A percentile compares a stretch with the other conserved stretches of the same genome.
phyloP scores from a whole-genome alignment of 2,888 invertebrate species.

The Rotaria macrura region DNA sequence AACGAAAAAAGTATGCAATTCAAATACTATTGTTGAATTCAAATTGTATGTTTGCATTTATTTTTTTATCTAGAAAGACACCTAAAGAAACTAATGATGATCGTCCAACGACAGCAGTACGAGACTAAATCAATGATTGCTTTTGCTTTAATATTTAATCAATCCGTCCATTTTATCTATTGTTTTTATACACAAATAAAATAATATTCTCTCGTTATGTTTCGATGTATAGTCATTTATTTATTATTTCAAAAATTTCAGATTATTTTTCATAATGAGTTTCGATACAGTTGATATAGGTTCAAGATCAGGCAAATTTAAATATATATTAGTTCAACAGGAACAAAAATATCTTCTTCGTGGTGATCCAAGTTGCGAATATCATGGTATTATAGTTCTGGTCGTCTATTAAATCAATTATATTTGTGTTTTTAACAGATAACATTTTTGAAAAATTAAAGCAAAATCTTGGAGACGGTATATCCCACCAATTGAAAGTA shows the following conservation, averaged over 20 bases:
- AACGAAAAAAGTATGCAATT: background rate
- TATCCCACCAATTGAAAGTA: background rate
- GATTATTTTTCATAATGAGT: background rate
- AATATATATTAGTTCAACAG: background rate
- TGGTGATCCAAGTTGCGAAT: background rate
- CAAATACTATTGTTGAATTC: no score
- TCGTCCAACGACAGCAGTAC: background rate
- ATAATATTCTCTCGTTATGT: background rate
- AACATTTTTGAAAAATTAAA: background rate
- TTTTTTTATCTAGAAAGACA: background rate
- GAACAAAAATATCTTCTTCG: background rate
- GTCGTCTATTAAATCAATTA: background rate
- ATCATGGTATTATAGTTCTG: background rate
- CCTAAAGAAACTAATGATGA: background rate
- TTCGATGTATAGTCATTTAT: background rate
- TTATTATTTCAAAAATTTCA: background rate
- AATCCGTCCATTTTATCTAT: conserved; percentile 15
- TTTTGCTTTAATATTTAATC: background rate
- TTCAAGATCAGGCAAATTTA: background rate
- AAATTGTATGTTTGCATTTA: no score
- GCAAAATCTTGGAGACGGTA: background rate
- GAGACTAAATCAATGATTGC: background rate
- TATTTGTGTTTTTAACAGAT: background rate
- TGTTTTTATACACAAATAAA: background rate
- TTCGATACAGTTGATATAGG: background rate